These are phyloP conservation scores for Cyclophora punctaria DNA, from an alignment of 2,888 invertebrate species.

Conservation along the genomic window DNA sequence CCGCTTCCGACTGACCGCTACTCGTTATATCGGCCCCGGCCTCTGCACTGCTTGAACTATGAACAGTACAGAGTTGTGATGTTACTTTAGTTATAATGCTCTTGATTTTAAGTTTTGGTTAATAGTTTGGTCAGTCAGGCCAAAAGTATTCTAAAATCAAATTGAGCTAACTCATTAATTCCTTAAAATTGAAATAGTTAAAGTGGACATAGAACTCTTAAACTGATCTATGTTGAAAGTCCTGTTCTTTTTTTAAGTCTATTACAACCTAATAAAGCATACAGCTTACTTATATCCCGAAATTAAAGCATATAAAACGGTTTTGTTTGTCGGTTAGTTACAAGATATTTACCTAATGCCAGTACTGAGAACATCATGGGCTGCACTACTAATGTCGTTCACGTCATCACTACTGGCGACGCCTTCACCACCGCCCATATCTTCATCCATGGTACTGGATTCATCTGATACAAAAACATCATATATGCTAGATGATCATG, in stretches of 20 bases:
- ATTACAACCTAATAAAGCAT: not conserved
- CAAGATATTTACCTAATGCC: constrained; percentile 52
- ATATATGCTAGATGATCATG: too few species aligned
- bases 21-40: constrained; percentile 62
- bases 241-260: not conserved
- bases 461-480: constrained; percentile 39
- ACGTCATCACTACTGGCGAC: constrained; percentile 71
- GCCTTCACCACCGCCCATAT: constrained; percentile 67
- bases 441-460: constrained; percentile 71
- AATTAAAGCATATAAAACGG: too few species aligned
- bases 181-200: too few species aligned
- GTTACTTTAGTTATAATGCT: not conserved
- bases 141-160: not conserved
- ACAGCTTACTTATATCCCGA: too few species aligned
- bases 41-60: constrained; percentile 67
- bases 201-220: too few species aligned
- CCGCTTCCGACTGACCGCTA: constrained; percentile 58
- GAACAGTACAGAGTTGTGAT: not conserved
- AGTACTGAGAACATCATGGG: constrained; percentile 56
- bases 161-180: too few species aligned
- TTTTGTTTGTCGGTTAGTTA: not conserved
- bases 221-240: too few species aligned
- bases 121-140: not conserved
- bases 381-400: constrained; percentile 67
- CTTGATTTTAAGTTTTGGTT: not conserved